Conservation (phyloP, 1,140 invertebrate species). For the Coptotermes formosanus region DNA sequence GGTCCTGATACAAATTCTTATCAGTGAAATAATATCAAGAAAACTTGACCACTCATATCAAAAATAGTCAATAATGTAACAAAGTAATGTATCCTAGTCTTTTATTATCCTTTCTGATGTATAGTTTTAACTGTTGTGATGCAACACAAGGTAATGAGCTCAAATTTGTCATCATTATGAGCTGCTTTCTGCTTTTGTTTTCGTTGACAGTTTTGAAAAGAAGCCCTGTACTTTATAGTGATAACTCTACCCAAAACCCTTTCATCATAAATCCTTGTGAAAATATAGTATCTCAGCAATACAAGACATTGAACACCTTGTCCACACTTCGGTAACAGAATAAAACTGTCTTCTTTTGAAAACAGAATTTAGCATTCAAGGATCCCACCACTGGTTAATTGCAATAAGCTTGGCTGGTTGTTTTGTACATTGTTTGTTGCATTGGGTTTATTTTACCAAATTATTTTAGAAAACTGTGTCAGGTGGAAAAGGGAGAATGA, state of each 20-base stretch:
- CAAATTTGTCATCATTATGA: background rate
- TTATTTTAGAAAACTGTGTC: no score
- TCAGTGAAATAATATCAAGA: slow-evolving; percentile 20
- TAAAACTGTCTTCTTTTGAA: background rate
- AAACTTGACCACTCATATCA: slow-evolving; percentile 25
- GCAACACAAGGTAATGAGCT: background rate
- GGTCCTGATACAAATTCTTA: slow-evolving; percentile 15
- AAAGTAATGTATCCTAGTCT: slow-evolving; percentile 22
- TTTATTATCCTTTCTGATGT: slow-evolving; percentile 15
- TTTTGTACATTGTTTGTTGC: no score
- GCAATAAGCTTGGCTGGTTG: no score
- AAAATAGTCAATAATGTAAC: slow-evolving; percentile 26
- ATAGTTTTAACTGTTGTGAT: slow-evolving; percentile 1
- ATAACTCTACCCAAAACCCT: background rate
- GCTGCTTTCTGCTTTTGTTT: background rate
- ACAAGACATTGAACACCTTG: background rate
- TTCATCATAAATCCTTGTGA: background rate
- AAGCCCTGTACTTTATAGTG: background rate
- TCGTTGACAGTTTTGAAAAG: slow-evolving; percentile 9
- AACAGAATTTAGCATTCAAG: background rate
- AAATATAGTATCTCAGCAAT: background rate
- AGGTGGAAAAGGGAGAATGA: no score
- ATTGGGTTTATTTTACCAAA: no score
- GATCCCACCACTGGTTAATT: no score
- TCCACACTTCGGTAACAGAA: background rate